Base-by-base conservation (phyloP, 35 echinoderm and acorn worm genomes). In the Heliocidaris erythrogramma region DNA sequence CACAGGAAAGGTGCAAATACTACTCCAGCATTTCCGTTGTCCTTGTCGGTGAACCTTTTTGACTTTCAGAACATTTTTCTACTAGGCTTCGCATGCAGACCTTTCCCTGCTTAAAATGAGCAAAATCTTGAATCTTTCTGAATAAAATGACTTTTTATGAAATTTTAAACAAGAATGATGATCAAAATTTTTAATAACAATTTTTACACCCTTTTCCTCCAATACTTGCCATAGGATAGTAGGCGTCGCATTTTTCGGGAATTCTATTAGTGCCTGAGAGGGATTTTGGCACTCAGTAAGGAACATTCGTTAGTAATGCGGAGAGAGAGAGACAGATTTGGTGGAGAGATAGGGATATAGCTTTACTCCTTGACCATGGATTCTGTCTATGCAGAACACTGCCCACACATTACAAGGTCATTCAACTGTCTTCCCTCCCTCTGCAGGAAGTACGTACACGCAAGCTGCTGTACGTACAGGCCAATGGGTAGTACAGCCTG, bases 311-410 rank as follows among this genome's bases (percentile, higher is more conserved):
- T 71, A 71, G 16, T 24, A 78, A 78, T 78, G 21, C 27, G 65
- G 65, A 78, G 52, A 56, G 52, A 56, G 14, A 56, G 52, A 56
- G 65, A 78, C 65, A 78, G 65, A 78, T 78, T 78, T 78, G 65
- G 65, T 78, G 65, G 65, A 78, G 65, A 78, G 65, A 78, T 78
- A 78, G 65, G 18, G 65, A 78, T 78, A n/a, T 78, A n/a, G 65
- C 27, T 27, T 78, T 78, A 78, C 65, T 78, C 65, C 65, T 78
- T 78, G 65, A 78, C 65, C 65, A 78, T 78, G 65, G 65, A 78
- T 0, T 78, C 65, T 78, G 65, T 78, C 65, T 78, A n/a, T n/a
- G 27, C 65, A 78, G 24, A 78, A 18, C 27, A n/a, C 27, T n/a
- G 27, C 65, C 65, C 65, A 78, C 65, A 78, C 65, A 78, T 78